Percentiles rank a stretch among this genome's conserved stretches.
Evolutionary conservation across 30 jellyfish, hydroid and myxozoan species (phyloP).

Genomic region (Aurelia aurita complex sp. Pacific): DNA sequence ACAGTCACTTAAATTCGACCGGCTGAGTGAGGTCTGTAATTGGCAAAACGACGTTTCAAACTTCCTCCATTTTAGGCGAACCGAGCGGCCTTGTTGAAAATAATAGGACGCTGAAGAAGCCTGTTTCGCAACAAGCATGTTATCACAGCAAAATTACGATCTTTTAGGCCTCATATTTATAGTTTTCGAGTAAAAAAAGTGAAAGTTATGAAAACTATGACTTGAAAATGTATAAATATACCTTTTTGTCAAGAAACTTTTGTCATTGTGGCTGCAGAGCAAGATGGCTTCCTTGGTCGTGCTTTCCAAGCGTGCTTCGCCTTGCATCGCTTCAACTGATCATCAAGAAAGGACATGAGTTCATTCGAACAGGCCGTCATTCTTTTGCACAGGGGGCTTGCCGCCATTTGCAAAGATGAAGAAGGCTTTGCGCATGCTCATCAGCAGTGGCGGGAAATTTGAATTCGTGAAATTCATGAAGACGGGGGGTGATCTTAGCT

Average conservation of each 20-base stretch:
- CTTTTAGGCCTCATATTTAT: background rate
- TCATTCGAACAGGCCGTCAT: conserved; percentile 87
- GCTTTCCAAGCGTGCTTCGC: conserved; percentile 78
- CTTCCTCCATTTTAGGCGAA: too few species aligned
- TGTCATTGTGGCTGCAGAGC: conserved; percentile 18
- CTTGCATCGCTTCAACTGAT: conserved; percentile 70
- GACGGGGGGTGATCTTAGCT: conserved; percentile 53
- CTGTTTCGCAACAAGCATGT: background rate
- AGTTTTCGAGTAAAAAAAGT: background rate
- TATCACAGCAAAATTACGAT: background rate
- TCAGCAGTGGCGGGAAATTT: conserved; percentile 30
- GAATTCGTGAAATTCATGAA: background rate
- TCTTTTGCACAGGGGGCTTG: conserved; percentile 98
- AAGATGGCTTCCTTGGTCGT: conserved; percentile 72
- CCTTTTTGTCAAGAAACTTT: background rate
- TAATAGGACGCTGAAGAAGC: too few species aligned
- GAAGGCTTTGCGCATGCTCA: conserved; percentile 79
- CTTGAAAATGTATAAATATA: background rate
- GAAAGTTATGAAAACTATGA: background rate
- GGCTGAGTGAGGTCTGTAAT: too few species aligned
- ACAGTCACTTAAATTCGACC: too few species aligned
- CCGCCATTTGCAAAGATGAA: conserved; percentile 95
- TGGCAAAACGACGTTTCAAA: too few species aligned
- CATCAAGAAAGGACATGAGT: conserved; percentile 86
- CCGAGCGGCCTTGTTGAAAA: too few species aligned